Evolutionary conservation across 2,113 vertebrate genomes (phyloP), one percentile per base, ranked within the genome.

Genomic region (Neolamprologus ventralis): DNA sequence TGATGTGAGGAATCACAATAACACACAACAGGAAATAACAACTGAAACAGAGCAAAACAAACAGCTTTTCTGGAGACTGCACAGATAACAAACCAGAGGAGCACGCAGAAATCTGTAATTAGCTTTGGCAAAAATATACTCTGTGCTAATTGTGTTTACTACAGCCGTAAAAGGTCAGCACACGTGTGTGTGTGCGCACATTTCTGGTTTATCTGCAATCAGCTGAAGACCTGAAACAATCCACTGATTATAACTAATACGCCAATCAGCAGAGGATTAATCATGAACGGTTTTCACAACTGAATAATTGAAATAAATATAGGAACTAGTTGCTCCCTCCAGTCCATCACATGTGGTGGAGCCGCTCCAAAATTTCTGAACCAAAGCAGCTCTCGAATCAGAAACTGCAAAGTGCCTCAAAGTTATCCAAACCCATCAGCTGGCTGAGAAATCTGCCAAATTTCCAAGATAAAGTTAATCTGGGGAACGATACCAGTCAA

Each of bases 21-120:
- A 89, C 55, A 88, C 49, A 35, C 58, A 83, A 84, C 57, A 85
- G 87, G 85, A 92, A 85, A 68, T 21, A 85, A 63, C 81, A 88
- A 84, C 87, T 82, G 83, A 79, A 45, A 37, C 26, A 33, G 26
- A 13, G 23, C 45, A 47, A 75, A 5, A 51, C 13, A 49, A 31
- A 19, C 26, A 51, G 17, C 26, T 49, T 78, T 49, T 49, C 45
- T n/a, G 23, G 54, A 60, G 37, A 40, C 17, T 16, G 16, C 31
- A 26, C 9, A 6, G 12, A 81, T 40, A 57, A 17, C 55, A 26
- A 81, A 57, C 35, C 21, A 42, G 51, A 21, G 28, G 7, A 33
- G 26, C 28, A 79, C 31, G 13, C 17, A 17, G 21, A 51, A 78
- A 78, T 51, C 73, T 31, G 45, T 51, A 49, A 78, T 49, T 78